These are phyloP conservation scores for Fragum whitleyi DNA, from an alignment of 2,888 invertebrate species.

Conservation along the genomic window DNA sequence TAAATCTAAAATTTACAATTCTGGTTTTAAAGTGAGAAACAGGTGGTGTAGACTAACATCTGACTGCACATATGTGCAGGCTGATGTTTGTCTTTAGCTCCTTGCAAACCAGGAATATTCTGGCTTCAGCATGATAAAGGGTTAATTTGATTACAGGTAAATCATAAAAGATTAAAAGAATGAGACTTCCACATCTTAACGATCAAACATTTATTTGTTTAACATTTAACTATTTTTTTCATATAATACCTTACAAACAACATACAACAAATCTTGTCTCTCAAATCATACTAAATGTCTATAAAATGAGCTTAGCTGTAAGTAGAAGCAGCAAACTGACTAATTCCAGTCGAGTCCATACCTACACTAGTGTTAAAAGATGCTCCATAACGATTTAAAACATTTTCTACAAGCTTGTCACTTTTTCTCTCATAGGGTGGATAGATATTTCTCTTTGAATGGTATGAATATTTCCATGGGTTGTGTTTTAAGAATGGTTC, in stretches of 20 bases:
- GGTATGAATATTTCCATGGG: conserved; percentile 81
- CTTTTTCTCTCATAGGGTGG: conserved; percentile 75
- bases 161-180: no score
- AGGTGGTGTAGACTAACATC: no score
- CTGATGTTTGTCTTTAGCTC: no score
- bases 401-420: conserved; percentile 66
- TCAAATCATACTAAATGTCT: background rate
- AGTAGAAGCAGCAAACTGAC: conserved; percentile 32
- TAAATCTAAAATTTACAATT: no score
- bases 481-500: conserved; percentile 80
- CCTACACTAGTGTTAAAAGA: conserved; percentile 61
- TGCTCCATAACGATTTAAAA: conserved; percentile 72
- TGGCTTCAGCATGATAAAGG: no score
- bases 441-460: conserved; percentile 77
- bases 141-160: no score
- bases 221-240: conserved; percentile 8
- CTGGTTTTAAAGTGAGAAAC: no score
- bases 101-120: no score
- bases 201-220: conserved; percentile 5
- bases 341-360: conserved; percentile 36
- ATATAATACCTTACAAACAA: background rate
- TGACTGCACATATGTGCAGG: no score
- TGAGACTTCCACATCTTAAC: no score
- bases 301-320: conserved; percentile 37
- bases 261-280: background rate